Evolutionary conservation across 2,113 vertebrate species (phyloP), one percentile per base, ranked within the genome.

Genomic region (Platichthys flesus): DNA sequence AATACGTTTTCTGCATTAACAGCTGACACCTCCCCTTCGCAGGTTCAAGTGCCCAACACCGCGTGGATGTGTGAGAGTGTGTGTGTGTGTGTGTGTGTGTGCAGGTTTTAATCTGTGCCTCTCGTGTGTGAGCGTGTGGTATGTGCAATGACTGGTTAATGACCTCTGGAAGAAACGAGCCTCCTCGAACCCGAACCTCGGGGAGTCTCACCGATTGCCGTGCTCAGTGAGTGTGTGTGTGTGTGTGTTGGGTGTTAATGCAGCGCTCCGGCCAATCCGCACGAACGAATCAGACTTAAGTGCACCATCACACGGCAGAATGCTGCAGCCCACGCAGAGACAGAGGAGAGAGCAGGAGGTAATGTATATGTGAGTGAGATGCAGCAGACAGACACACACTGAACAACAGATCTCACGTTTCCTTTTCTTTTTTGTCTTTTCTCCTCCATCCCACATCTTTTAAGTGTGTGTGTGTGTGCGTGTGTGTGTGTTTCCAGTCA

Each of bases 161-260:
- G 87, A 85, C 85, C 87, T 88, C 76, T 90, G 72, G 76, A 90
- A 84, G 83, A 78, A 78, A 90, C 87, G 87, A 92, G 90, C 70
- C 85, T 78, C 90, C 88, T 92, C 78, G 79, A 83, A 81, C 64
- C 64, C 63, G 75, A 92, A 90, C 90, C 89, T 81, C 64, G 12
- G 91, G 93, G 90, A 90, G 88, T 85, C 81, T 51, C 59, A 87
- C 59, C 58, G n/a, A 81, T 86, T 72, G 63, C 71, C 23, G 73
- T 23, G 28, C 37, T 70, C 21, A 61, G 35, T 49, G 67, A 26
- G 47, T 65, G 59, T 45, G 45, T 69, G 14, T 74, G 35, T 45
- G 45, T 69, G 14, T 74, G 58, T 62, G 14, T n/a, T 60, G 28
- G 62, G 26, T 52, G 56, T 60, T 83, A 93, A 86, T 87, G 7